These are phyloP conservation scores for Nasonia oneida DNA, from an alignment of 2,888 invertebrate genomes.

Conservation along the genomic window DNA sequence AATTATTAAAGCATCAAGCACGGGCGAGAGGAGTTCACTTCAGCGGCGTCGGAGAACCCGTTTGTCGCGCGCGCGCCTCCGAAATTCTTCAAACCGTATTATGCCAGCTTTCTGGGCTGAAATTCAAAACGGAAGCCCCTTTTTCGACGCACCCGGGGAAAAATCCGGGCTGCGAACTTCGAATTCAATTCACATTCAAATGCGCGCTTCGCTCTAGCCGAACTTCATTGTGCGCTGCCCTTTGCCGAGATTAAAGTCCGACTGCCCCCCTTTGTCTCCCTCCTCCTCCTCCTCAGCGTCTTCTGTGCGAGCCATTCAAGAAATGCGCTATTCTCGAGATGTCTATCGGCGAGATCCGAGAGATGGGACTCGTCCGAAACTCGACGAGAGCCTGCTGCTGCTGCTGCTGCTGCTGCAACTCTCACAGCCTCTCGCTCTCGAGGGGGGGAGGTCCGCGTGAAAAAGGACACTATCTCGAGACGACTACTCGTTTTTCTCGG, in stretches of 20 bases:
- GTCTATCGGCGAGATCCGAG: slow-evolving; percentile 53
- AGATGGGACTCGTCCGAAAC: slow-evolving; percentile 42
- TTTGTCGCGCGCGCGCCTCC: not conserved
- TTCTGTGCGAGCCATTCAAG: slow-evolving; percentile 22
- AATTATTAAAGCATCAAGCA: slow-evolving; percentile 50
- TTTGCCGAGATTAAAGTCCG: no score
- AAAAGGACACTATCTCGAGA: slow-evolving; percentile 54
- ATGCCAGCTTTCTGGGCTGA: slow-evolving; percentile 28
- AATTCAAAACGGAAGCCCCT: slow-evolving; percentile 56
- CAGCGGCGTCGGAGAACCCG: slow-evolving; percentile 28
- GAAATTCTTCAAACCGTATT: slow-evolving; percentile 46
- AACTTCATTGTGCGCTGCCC: not conserved
- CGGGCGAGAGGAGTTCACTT: slow-evolving; percentile 48
- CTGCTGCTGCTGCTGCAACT: not conserved
- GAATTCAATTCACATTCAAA: slow-evolving; percentile 56
- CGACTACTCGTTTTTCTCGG: slow-evolving; percentile 28
- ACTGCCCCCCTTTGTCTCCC: not conserved
- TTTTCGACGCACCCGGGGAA: not conserved
- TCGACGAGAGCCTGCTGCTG: slow-evolving; percentile 16
- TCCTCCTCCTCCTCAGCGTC: not conserved
- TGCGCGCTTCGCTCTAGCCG: not conserved
- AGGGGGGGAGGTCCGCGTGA: slow-evolving; percentile 6
- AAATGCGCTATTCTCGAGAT: slow-evolving; percentile 42
- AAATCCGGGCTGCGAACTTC: slow-evolving; percentile 12
- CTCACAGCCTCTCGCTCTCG: not conserved